Base-by-base conservation (phyloP, 2,888 invertebrate genomes). In the Philaethria dido region DNA sequence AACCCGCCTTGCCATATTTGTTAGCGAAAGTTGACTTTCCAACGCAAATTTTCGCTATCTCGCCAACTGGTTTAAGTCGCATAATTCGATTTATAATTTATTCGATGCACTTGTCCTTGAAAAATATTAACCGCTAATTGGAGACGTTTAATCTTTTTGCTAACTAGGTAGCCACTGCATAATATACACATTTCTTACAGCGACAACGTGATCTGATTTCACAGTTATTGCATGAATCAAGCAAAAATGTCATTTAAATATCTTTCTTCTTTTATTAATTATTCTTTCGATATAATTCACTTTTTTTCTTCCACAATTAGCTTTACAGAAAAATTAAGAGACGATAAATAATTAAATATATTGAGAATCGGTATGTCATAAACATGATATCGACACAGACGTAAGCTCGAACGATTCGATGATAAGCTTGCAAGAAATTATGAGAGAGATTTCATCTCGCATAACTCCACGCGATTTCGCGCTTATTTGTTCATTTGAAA, bases 11-110 rank as follows among this genome's bases (percentile, higher is more conserved):
- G 70, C 89, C 88, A 83, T 89, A 87, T 88, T 81, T 72, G 87
- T 80, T 74, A 76, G 86, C 83, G 89, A 90, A 90, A 89, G 89
- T 87, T 82, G 86, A 75, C 77, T 80, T 75, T 78, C 68, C 75
- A 80, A 70, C 60, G 57, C 75, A 81, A 78, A 83, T 82, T 82
- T 82, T 85, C 83, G 81, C 82, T 86, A 76, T 83, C 86, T 82
- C 82, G 81, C 81, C 82, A 80, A 81, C 80, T 78, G 80, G 76
- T 74, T 67, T 57, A 13, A 18, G 25, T 45, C 52, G 29, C 3
- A 29, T 52, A 52, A 52, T 60, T 45, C 16, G 44, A 42, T 66
- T 33, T 44, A 42, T 44, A 62, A 62, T 64, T 57, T 62, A 67
- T 64, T 60, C 61, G 61, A 59, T 62, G 66, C 50, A 55, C 62